phyloP scores from a whole-genome alignment of 2,888 invertebrate genomes.

The Clunio marinus region DNA sequence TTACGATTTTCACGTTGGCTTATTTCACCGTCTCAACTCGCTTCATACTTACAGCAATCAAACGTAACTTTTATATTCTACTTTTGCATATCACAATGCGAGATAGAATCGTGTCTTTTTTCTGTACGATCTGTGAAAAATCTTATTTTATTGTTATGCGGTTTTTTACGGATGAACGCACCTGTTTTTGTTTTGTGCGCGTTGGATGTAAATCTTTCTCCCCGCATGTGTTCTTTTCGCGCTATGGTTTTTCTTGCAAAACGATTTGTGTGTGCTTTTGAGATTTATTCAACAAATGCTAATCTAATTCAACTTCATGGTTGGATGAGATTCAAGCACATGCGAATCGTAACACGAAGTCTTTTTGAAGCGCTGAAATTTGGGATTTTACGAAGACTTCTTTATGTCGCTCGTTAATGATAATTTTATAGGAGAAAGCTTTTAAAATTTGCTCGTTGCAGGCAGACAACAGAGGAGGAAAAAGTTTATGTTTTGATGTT shows the following conservation, averaged over 20 bases:
- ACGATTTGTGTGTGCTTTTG: constrained; percentile 1
- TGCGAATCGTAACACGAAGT: too few species aligned
- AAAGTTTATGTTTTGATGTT: neutral
- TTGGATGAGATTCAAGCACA: too few species aligned
- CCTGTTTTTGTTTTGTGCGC: constrained; percentile 5
- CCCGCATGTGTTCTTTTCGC: neutral
- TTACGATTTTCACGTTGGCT: too few species aligned
- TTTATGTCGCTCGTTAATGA: constrained; percentile 3
- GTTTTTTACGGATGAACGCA: constrained; percentile 22
- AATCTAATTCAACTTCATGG: neutral
- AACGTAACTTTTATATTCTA: too few species aligned
- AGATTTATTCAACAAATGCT: neutral
- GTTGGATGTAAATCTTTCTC: neutral
- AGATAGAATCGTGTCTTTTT: neutral
- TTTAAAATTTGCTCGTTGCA: neutral
- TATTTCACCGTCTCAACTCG: too few species aligned
- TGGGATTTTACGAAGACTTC: neutral
- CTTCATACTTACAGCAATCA: too few species aligned
- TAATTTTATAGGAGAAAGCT: constrained; percentile 6
- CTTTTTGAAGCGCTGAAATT: too few species aligned
- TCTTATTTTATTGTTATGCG: constrained; percentile 30
- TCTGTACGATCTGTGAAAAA: constrained; percentile 25
- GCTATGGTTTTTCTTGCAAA: neutral
- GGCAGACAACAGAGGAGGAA: too few species aligned
- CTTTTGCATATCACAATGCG: too few species aligned